Evolutionary conservation across 2,113 vertebrate species (phyloP).

Genomic region (Quiscalus mexicanus): DNA sequence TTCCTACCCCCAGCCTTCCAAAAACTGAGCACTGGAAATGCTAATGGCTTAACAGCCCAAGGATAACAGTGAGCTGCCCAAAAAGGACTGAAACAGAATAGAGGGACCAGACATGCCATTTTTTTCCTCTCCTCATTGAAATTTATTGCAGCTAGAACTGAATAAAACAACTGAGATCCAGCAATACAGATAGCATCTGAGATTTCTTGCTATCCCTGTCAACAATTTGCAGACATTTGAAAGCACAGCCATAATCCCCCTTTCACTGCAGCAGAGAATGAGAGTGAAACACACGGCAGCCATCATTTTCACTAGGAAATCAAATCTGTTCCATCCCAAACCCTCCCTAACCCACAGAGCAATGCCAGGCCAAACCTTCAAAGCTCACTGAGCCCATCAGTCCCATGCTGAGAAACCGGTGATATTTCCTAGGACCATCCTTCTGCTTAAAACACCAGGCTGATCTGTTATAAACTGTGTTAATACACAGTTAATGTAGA

Average conservation of each 20-base stretch:
- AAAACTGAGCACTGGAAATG: background rate
- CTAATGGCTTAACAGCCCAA: background rate
- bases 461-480: background rate
- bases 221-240: conserved; percentile 34
- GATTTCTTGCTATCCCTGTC: conserved; percentile 27
- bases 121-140: background rate
- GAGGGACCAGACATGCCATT: background rate
- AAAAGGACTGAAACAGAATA: background rate
- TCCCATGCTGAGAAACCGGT: background rate
- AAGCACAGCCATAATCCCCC: conserved; percentile 20
- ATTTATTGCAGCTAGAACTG: conserved; percentile 8
- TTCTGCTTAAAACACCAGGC: background rate
- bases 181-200: conserved; percentile 33
- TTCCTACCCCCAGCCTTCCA: background rate
- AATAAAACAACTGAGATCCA: background rate
- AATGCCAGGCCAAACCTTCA: background rate
- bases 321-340: background rate
- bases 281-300: background rate
- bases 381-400: background rate
- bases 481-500: background rate
- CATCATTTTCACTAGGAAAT: background rate
- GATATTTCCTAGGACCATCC: background rate
- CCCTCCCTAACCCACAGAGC: background rate
- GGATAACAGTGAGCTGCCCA: background rate
- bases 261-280: background rate